These are phyloP conservation scores for Aporophyla lueneburgensis DNA, from an alignment of 2,888 invertebrate species.

Conservation along the genomic window DNA sequence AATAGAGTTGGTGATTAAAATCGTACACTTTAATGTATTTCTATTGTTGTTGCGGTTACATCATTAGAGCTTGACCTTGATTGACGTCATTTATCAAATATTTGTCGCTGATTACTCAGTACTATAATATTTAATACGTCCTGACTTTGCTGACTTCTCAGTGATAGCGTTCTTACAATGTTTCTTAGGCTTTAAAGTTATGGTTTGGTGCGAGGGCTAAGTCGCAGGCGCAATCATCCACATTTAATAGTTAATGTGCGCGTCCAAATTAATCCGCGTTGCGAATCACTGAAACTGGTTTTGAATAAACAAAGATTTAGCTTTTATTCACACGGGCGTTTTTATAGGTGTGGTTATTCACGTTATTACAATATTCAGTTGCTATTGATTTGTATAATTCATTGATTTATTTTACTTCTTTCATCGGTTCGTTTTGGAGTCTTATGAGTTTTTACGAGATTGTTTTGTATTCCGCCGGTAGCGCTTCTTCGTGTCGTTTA, in stretches of 20 bases:
- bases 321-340: constrained; percentile 46
- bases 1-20: constrained; percentile 73
- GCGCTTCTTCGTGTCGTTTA: constrained; percentile 74
- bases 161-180: constrained; percentile 17
- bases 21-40: constrained; percentile 74
- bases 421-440: constrained; percentile 63
- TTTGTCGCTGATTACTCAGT: constrained; percentile 76
- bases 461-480: constrained; percentile 38
- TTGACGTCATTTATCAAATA: constrained; percentile 78
- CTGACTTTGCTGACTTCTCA: constrained; percentile 44
- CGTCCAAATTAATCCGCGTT: constrained; percentile 61
- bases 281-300: constrained; percentile 65
- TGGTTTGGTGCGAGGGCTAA: constrained; percentile 5
- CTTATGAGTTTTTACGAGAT: constrained; percentile 20
- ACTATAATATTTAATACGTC: constrained; percentile 51
- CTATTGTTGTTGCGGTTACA: constrained; percentile 83
- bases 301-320: constrained; percentile 66
- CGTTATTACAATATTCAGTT: constrained; percentile 28
- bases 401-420: constrained; percentile 31
- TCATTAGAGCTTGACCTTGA: constrained; percentile 83
- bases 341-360: constrained; percentile 42
- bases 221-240: constrained; percentile 30
- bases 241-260: constrained; percentile 58
- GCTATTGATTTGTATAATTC: constrained; percentile 25
- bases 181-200: constrained; percentile 22